Conservation (phyloP, 30 jellyfish, hydroid and myxozoan species). For the Hydractinia echinata region DNA sequence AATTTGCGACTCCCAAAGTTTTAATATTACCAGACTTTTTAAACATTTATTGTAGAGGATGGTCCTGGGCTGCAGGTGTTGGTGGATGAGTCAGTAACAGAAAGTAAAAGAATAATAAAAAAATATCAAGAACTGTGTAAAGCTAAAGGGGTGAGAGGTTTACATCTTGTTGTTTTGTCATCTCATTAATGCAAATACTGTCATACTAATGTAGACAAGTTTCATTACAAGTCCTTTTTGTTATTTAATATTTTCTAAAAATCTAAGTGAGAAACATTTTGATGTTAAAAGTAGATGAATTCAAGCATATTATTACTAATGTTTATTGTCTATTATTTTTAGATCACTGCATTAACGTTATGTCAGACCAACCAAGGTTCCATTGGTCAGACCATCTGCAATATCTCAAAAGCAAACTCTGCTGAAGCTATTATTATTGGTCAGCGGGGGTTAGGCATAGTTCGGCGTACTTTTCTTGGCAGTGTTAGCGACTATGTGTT, state of each 20-base stretch:
- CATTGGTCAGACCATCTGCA: constrained; percentile 67
- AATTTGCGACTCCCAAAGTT: no score
- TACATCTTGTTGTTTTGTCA: no score
- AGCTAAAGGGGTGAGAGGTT: constrained; percentile 43
- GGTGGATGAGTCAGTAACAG: not conserved
- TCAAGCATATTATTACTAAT: not conserved
- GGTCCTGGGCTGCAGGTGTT: no score
- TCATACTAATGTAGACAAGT: no score
- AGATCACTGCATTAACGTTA: not conserved
- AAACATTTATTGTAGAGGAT: no score
- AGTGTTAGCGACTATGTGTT: constrained; percentile 79
- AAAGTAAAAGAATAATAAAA: constrained; percentile 51
- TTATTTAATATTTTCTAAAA: not conserved
- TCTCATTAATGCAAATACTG: no score
- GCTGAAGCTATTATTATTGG: constrained; percentile 57
- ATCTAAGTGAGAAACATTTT: not conserved
- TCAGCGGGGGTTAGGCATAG: constrained; percentile 64
- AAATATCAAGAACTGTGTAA: constrained; percentile 57
- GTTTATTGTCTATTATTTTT: not conserved
- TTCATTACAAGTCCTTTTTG: no score
- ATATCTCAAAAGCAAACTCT: constrained; percentile 49
- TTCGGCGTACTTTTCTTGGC: constrained; percentile 76
- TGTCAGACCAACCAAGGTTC: not conserved
- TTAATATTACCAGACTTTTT: no score
- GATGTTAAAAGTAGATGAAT: not conserved